phyloP scores from a whole-genome alignment of 1,140 invertebrate genomes.

The Sarcophaga bullata region DNA sequence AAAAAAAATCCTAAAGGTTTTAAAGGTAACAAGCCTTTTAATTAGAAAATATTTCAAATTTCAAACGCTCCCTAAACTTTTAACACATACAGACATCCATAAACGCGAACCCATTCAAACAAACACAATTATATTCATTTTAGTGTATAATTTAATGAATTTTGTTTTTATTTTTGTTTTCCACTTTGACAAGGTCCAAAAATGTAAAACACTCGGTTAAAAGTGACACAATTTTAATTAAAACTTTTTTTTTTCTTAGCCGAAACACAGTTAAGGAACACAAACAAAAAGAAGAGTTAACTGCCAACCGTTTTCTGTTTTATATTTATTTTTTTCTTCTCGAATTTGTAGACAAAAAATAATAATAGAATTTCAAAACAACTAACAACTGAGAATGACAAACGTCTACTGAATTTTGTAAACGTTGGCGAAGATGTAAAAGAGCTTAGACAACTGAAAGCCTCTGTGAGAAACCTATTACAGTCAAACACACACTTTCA shows the following conservation, averaged over 20 bases:
- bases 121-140: no score
- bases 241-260: background rate
- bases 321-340: no score
- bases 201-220: background rate
- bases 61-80: no score
- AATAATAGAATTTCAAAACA: background rate
- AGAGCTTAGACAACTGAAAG: background rate
- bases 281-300: background rate
- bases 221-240: slow-evolving; percentile 20
- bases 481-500: background rate
- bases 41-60: background rate
- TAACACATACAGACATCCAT: no score
- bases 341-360: background rate
- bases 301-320: background rate
- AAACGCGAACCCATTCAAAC: no score
- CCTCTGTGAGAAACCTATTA: background rate
- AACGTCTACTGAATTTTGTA: slow-evolving; percentile 13
- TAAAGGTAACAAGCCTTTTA: slow-evolving; percentile 10
- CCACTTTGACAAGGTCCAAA: no score
- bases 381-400: slow-evolving; percentile 26
- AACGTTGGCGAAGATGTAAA: background rate
- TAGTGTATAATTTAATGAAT: no score
- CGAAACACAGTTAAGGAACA: background rate
- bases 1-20: background rate
- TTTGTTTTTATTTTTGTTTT: no score